Conservation (phyloP, 2,888 invertebrate species). For the Aromia moschata region DNA sequence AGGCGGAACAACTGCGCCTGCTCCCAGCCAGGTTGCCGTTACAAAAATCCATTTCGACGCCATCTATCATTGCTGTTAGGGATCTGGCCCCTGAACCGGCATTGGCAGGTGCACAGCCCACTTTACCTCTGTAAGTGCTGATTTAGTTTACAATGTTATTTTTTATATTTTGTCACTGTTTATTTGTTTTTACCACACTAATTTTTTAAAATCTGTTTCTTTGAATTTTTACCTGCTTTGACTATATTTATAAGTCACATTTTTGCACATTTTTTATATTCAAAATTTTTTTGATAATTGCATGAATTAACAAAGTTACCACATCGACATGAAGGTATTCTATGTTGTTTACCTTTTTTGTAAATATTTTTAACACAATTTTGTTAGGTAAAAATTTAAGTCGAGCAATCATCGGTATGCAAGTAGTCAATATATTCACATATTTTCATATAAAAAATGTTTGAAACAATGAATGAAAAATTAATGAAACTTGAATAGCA, state of each 20-base stretch:
- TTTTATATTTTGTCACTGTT: slow-evolving; percentile 10
- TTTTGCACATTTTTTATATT: slow-evolving; percentile 20
- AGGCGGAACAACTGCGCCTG: slow-evolving; percentile 66
- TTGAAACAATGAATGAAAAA: too few relatives aligned
- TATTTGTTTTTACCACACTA: background rate
- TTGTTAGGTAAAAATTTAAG: slow-evolving; percentile 24
- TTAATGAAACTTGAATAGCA: too few relatives aligned
- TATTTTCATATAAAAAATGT: too few relatives aligned
- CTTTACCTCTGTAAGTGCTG: slow-evolving; percentile 71
- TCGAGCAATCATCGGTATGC: slow-evolving; percentile 1
- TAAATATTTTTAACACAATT: slow-evolving; percentile 19
- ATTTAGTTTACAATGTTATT: background rate
- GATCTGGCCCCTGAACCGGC: slow-evolving; percentile 69
- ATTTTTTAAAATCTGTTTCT: slow-evolving; percentile 4
- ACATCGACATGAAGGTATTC: slow-evolving; percentile 9
- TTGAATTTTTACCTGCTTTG: slow-evolving; percentile 25
- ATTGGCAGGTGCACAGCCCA: slow-evolving; percentile 64
- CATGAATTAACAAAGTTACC: slow-evolving; percentile 16
- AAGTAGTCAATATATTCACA: slow-evolving; percentile 15
- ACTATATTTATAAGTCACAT: slow-evolving; percentile 8
- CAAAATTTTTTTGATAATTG: slow-evolving; percentile 11
- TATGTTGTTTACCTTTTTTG: slow-evolving; percentile 6
- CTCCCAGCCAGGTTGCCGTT: slow-evolving; percentile 77
- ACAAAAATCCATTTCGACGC: slow-evolving; percentile 91
- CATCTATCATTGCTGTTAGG: slow-evolving; percentile 81